phyloP scores from a whole-genome alignment of 2,113 vertebrate genomes.

The Anoura caudifer region DNA sequence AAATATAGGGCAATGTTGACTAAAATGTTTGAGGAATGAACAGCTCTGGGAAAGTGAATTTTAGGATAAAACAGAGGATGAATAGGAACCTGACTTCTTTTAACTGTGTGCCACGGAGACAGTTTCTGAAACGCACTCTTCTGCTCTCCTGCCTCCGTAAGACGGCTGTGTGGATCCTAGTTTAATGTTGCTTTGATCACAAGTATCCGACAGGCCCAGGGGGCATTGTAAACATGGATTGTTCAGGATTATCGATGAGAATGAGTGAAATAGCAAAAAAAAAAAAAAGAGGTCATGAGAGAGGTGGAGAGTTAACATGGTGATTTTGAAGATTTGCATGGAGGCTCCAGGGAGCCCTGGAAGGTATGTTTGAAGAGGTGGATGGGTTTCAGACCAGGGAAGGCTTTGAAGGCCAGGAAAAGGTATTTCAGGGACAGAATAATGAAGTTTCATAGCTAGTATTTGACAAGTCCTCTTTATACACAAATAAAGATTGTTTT shows the following conservation, averaged over 20 bases:
- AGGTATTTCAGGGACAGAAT: neutral
- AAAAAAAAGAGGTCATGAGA: neutral
- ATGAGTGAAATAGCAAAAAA: neutral
- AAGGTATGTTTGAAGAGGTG: neutral
- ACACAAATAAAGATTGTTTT: neutral
- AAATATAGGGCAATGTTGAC: conserved; percentile 39
- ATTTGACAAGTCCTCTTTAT: neutral
- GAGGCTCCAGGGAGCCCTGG: neutral
- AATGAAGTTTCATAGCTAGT: neutral
- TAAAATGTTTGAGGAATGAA: neutral
- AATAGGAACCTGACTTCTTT: neutral
- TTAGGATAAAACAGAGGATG: neutral
- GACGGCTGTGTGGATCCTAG: neutral
- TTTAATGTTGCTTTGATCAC: neutral
- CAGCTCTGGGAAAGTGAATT: neutral
- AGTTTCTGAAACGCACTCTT: neutral
- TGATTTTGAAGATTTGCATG: neutral
- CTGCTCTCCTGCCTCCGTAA: neutral
- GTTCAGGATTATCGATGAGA: neutral
- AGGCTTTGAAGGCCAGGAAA: neutral
- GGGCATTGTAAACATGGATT: neutral
- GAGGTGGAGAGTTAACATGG: neutral
- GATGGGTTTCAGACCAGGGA: neutral
- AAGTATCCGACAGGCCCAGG: neutral
- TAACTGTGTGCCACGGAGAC: neutral